Percentiles rank a stretch among this genome's conserved stretches.
Evolutionary conservation across 2,888 invertebrate genomes (phyloP).

Genomic region (Ornithoptera priamus): DNA sequence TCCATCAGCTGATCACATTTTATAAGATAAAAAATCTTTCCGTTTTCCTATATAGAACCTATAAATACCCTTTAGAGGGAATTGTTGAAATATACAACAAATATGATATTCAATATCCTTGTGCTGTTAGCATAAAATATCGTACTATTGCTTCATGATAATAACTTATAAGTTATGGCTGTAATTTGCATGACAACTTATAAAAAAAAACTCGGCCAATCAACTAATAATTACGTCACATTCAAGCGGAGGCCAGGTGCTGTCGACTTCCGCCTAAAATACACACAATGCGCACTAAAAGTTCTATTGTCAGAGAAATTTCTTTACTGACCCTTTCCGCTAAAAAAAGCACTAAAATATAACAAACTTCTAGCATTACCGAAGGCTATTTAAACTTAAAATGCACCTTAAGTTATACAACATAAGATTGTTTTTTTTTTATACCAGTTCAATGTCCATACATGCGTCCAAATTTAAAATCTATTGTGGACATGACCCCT

Average conservation of each 20-base stretch:
- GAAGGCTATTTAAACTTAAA: background rate
- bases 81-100: too few species aligned
- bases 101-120: too few species aligned
- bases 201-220: constrained; percentile 3
- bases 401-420: background rate
- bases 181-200: background rate
- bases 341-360: constrained; percentile 31
- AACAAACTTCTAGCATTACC: background rate
- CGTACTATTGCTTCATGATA: background rate
- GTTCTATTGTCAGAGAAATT: constrained; percentile 41
- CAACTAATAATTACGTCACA: constrained; percentile 17
- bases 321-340: constrained; percentile 54
- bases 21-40: too few species aligned
- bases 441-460: constrained; percentile 26
- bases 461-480: constrained; percentile 35
- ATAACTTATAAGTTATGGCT: background rate
- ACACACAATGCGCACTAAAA: constrained; percentile 40
- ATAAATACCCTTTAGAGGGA: too few species aligned
- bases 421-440: constrained; percentile 31
- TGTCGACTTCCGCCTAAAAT: constrained; percentile 45
- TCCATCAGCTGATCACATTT: too few species aligned
- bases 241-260: constrained; percentile 58
- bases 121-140: too few species aligned
- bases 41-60: too few species aligned
- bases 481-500: constrained; percentile 45